phyloP scores from a whole-genome alignment of 2,888 invertebrate species.

The Heliconius aoede region DNA sequence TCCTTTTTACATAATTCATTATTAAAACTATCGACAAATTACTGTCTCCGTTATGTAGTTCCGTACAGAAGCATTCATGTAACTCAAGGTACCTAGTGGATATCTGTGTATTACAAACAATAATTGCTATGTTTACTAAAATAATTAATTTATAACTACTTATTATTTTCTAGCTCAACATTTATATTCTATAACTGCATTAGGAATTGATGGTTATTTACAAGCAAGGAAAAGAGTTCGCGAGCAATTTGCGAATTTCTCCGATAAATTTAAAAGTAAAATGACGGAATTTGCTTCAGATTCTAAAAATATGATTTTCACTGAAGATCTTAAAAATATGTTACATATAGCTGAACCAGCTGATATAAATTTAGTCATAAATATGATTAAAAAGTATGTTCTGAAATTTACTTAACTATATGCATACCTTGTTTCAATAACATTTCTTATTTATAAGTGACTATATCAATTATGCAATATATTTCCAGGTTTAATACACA shows the following conservation, averaged over 20 bases:
- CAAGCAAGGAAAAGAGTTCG: constrained; percentile 79
- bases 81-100: constrained; percentile 47
- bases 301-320: constrained; percentile 88
- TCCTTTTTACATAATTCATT: constrained; percentile 57
- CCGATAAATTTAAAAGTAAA: constrained; percentile 87
- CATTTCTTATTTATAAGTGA: neutral
- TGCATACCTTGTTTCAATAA: neutral
- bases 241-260: constrained; percentile 84
- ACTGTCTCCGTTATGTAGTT: constrained; percentile 54
- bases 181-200: constrained; percentile 82
- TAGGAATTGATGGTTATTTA: constrained; percentile 86
- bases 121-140: neutral
- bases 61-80: constrained; percentile 53
- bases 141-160: constrained; percentile 3
- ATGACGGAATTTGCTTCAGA: constrained; percentile 86
- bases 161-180: constrained; percentile 61
- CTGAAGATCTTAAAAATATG: constrained; percentile 93
- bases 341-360: constrained; percentile 86
- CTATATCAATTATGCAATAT: neutral
- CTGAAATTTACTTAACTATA: neutral
- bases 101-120: constrained; percentile 1
- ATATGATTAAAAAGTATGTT: constrained; percentile 88
- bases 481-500: constrained; percentile 86
- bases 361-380: constrained; percentile 85
- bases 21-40: constrained; percentile 51